Base-by-base conservation (phyloP, 2,113 vertebrate genomes). In the Halcyon senegalensis region DNA sequence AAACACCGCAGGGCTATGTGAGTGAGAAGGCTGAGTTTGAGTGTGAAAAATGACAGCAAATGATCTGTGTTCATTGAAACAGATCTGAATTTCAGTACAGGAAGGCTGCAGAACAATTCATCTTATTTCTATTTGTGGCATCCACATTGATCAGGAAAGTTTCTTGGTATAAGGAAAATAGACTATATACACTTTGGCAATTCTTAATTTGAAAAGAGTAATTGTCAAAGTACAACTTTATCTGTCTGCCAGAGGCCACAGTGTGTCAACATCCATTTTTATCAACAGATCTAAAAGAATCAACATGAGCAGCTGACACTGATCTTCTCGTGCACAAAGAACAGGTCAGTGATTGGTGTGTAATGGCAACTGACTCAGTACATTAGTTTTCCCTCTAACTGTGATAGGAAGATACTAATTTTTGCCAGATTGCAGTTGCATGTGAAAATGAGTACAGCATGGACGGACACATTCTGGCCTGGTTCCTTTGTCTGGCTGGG, bases 211-310 rank as follows among this genome's bases (percentile, higher is more conserved):
- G 46, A 59, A 37, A 81, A 77, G 28, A 67, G 8, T 41, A 43
- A 30, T 46, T 80, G 35, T 63, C 51, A 56, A 81, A 81, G 25
- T 64, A 68, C n/a, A 94, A 33, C 41, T 67, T 80, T 39, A 10
- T 48, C 20, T 74, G 10, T 75, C 60, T 94, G 39, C 56, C 74
- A 78, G 74, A 74, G 74, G 74, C 60, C n/a, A n/a, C 56, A 62
- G 31, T 84, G 21, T 84, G 51, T 82, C 28, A 48, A 81, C 84
- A 84, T 67, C 35, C 19, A 17, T 59, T 91, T 87, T 74, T 94
- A 63, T 91, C 69, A 89, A 28, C n/a, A 81, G 31, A 81, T 74
- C 55, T 58, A 11, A 74, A 90, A 90, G 59, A 86, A 73, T 91
- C 89, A 94, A 63, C 46, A 59, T 17, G 24, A 11, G 69, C 39